phyloP scores from a whole-genome alignment of 2,888 invertebrate genomes.

The Kuschelorhynchus macadamiae region DNA sequence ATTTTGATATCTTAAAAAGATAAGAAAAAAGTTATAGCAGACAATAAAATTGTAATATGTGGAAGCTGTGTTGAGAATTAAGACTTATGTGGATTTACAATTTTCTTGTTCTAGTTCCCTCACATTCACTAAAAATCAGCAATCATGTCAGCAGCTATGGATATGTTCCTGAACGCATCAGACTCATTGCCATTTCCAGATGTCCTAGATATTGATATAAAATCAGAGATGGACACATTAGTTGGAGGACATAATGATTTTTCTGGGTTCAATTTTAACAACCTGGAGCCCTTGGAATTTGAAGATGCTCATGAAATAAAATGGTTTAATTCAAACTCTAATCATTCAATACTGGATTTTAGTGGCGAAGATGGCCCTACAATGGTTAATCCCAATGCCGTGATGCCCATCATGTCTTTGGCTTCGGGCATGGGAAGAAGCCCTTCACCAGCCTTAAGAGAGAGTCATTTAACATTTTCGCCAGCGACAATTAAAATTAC shows the following conservation, averaged over 20 bases:
- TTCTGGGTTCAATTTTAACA: conserved; percentile 75
- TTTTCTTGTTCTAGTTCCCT: too few relatives aligned
- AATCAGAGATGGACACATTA: conserved; percentile 86
- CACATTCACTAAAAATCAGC: too few relatives aligned
- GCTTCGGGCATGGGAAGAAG: conserved; percentile 49
- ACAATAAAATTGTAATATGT: too few relatives aligned
- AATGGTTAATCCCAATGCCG: conserved; percentile 92
- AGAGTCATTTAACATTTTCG: conserved; percentile 81
- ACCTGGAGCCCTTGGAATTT: conserved; percentile 77
- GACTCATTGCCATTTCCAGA: conserved; percentile 83
- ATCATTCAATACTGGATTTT: conserved; percentile 77
- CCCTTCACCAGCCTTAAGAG: conserved; percentile 77
- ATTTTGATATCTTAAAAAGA: too few relatives aligned
- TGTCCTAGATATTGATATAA: conserved; percentile 92
- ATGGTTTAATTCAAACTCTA: conserved; percentile 71
- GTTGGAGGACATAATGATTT: conserved; percentile 80
- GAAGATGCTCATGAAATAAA: conserved; percentile 76
- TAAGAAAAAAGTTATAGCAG: too few relatives aligned
- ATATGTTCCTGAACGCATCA: conserved; percentile 70
- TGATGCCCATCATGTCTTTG: conserved; percentile 83
- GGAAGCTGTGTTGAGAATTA: too few relatives aligned
- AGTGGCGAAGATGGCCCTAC: conserved; percentile 76
- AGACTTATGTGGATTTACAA: too few relatives aligned
- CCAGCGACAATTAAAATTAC: conserved; percentile 79
- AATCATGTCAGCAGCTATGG: conserved; percentile 70